Conservation (phyloP, 2,113 vertebrate species). For the Pyxicephalus adspersus region DNA sequence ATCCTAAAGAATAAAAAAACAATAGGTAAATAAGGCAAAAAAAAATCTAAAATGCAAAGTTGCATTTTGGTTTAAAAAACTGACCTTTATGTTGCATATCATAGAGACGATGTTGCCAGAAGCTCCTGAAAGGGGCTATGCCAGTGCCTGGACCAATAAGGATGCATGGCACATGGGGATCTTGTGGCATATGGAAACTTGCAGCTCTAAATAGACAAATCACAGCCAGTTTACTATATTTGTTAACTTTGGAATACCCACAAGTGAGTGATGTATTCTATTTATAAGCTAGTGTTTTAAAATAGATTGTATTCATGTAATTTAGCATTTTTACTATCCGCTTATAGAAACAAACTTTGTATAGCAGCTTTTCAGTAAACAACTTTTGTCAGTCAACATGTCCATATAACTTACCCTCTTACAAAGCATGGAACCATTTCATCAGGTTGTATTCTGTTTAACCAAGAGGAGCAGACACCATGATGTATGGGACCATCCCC, state of each 20-base stretch:
- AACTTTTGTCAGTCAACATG: too few species aligned
- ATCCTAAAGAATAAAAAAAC: constrained; percentile 69
- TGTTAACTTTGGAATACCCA: too few species aligned
- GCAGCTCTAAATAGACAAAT: constrained; percentile 75
- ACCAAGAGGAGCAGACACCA: constrained; percentile 96
- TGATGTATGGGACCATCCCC: constrained; percentile 92
- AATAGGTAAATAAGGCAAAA: neutral
- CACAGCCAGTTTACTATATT: neutral
- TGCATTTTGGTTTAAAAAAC: constrained; percentile 13
- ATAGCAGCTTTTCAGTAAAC: too few species aligned
- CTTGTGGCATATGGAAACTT: constrained; percentile 91
- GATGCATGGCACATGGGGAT: constrained; percentile 90
- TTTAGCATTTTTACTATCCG: too few species aligned
- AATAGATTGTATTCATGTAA: too few species aligned
- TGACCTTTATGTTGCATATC: constrained; percentile 90
- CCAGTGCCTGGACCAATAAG: constrained; percentile 94
- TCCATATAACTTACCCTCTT: constrained; percentile 79
- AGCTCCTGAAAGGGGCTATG: constrained; percentile 96
- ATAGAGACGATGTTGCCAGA: constrained; percentile 94
- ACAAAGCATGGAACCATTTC: constrained; percentile 96
- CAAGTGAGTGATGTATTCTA: too few species aligned
- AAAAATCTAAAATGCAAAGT: neutral
- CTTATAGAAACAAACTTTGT: too few species aligned
- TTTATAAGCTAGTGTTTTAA: too few species aligned
- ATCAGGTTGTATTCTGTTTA: constrained; percentile 86